phyloP scores from a whole-genome alignment of 2,797 vertebrate species.

The Dromococcyx pavoninus region DNA sequence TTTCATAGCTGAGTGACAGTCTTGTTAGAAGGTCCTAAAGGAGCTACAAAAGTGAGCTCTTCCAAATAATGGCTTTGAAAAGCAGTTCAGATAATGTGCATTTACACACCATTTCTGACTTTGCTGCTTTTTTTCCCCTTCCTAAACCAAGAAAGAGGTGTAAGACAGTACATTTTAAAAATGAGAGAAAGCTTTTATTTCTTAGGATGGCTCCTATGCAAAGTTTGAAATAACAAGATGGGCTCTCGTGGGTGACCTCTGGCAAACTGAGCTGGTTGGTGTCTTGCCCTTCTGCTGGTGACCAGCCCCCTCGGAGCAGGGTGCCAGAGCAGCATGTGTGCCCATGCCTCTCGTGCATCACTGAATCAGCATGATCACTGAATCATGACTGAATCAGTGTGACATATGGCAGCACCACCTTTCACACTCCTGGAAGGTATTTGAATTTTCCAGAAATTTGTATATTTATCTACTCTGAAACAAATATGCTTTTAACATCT shows the following conservation, averaged over 20 bases:
- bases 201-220: background rate
- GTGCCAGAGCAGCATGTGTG: background rate
- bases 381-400: background rate
- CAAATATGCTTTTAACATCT: background rate
- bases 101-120: background rate
- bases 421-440: background rate
- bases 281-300: background rate
- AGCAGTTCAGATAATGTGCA: background rate
- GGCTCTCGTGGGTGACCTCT: background rate
- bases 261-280: background rate
- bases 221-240: background rate
- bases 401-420: background rate
- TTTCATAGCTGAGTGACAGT: constrained; percentile 42
- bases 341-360: background rate
- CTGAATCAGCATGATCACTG: background rate
- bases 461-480: background rate
- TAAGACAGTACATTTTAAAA: background rate
- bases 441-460: background rate
- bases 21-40: background rate
- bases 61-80: constrained; percentile 14
- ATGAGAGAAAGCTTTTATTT: background rate
- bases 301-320: background rate
- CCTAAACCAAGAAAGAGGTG: background rate
- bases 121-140: background rate
- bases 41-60: constrained; percentile 8